Percentiles rank a stretch among this genome's conserved stretches.
These are phyloP conservation scores for Phasianus colchicus DNA, from an alignment of 2,113 vertebrate genomes.

Conservation along the genomic window DNA sequence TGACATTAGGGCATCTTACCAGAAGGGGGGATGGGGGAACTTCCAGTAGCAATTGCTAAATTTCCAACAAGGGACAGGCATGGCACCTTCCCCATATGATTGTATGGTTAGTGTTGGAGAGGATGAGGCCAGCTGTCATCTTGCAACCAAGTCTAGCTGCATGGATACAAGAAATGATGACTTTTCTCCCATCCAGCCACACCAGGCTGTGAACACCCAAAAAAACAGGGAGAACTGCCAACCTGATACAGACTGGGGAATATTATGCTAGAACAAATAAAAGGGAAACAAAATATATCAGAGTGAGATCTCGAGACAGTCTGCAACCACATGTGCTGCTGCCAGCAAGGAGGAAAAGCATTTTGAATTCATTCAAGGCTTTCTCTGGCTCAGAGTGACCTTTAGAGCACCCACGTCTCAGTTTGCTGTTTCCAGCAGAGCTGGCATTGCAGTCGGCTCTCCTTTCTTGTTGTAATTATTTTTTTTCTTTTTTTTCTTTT, in stretches of 20 bases:
- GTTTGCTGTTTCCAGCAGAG: background rate
- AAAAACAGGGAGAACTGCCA: background rate
- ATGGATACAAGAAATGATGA: background rate
- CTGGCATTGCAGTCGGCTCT: background rate
- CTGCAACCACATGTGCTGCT: background rate
- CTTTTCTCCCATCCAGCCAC: background rate
- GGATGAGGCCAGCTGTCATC: background rate
- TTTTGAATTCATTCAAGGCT: constrained; percentile 44
- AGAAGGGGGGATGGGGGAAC: background rate
- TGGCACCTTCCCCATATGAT: background rate
- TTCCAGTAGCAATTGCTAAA: background rate
- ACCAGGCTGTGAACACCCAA: background rate
- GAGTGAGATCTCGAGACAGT: background rate
- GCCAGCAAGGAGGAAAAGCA: constrained; percentile 1
- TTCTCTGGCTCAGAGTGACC: constrained; percentile 37
- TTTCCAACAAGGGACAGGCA: background rate
- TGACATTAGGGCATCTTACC: background rate
- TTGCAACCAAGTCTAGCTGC: background rate
- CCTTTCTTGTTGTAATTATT: background rate
- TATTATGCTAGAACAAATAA: rapidly evolving
- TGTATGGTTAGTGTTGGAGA: background rate
- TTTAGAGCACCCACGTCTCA: constrained; percentile 1
- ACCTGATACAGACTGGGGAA: background rate
- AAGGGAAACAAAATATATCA: background rate
- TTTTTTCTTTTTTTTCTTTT: background rate